Evolutionary conservation across 30 jellyfish, hydroid and myxozoan species (phyloP).

Genomic region (Pelagia noctiluca): DNA sequence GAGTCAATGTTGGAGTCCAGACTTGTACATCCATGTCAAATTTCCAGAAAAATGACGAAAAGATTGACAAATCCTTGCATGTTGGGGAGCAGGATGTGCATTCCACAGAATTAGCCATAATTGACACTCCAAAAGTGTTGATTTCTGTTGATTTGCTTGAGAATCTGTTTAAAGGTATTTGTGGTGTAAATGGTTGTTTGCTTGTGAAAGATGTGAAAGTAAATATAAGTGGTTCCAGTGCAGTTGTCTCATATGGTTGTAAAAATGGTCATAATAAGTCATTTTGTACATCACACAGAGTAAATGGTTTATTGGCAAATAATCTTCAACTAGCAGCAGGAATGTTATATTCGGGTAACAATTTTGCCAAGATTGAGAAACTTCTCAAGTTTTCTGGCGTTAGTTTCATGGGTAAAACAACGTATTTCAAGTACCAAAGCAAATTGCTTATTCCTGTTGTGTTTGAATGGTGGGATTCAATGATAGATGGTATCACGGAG

Average conservation of each 20-base stretch:
- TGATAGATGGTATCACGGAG: background rate
- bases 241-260: constrained; percentile 12
- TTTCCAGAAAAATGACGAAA: background rate
- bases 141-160: constrained; percentile 25
- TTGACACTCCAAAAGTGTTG: constrained; percentile 4
- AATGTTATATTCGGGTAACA: too few species aligned
- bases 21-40: constrained; percentile 13
- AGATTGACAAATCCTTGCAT: background rate
- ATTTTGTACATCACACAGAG: too few species aligned
- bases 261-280: constrained; percentile 1
- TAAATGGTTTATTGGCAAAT: constrained; percentile 4
- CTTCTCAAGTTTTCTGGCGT: constrained; percentile 17
- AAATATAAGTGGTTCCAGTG: constrained; percentile 16
- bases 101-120: constrained; percentile 6
- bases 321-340: too few species aligned
- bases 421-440: background rate
- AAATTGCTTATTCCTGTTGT: background rate
- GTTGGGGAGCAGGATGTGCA: constrained; percentile 10
- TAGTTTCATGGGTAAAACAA: constrained; percentile 4
- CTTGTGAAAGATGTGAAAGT: constrained; percentile 13
- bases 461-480: background rate
- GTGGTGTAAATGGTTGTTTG: constrained; percentile 30
- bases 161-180: constrained; percentile 9
- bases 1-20: constrained; percentile 35
- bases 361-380: too few species aligned